These are phyloP conservation scores for Cecidostiba fungosa DNA, from an alignment of 2,888 invertebrate species.

Conservation along the genomic window DNA sequence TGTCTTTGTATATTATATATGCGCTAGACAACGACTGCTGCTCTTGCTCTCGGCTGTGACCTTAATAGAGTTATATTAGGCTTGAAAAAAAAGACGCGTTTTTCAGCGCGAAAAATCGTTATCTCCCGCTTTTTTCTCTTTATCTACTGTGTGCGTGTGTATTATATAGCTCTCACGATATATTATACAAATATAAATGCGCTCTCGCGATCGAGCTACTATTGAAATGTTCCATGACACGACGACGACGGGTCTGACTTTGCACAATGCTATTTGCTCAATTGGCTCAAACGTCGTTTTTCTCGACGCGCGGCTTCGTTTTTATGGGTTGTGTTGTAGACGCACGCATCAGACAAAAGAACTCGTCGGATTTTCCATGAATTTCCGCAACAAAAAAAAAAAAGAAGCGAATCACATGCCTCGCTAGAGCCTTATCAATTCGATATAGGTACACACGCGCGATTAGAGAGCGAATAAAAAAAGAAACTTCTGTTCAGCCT, in stretches of 20 bases:
- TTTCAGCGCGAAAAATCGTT: neutral
- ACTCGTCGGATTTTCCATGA: neutral
- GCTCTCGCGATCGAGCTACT: neutral
- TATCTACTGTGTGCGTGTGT: neutral
- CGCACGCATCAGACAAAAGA: neutral
- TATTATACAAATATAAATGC: neutral
- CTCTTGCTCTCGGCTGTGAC: neutral
- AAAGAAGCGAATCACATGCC: neutral
- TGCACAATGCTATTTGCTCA: conserved; percentile 38
- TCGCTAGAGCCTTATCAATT: neutral
- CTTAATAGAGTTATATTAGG: conserved; percentile 29
- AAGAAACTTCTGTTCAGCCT: neutral
- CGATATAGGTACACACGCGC: neutral
- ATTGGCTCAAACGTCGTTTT: conserved; percentile 31
- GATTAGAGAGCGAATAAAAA: neutral
- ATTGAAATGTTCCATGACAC: conserved; percentile 26
- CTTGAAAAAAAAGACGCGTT: neutral
- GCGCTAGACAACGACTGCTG: neutral
- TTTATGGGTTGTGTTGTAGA: neutral
- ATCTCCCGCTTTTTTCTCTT: neutral
- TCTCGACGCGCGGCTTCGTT: neutral
- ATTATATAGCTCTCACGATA: too few relatives aligned
- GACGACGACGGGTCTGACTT: neutral
- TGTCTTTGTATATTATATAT: too few relatives aligned
- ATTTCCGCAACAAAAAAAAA: neutral